Evolutionary conservation across 2,797 vertebrate species (phyloP).

Genomic region (Morus bassanus): DNA sequence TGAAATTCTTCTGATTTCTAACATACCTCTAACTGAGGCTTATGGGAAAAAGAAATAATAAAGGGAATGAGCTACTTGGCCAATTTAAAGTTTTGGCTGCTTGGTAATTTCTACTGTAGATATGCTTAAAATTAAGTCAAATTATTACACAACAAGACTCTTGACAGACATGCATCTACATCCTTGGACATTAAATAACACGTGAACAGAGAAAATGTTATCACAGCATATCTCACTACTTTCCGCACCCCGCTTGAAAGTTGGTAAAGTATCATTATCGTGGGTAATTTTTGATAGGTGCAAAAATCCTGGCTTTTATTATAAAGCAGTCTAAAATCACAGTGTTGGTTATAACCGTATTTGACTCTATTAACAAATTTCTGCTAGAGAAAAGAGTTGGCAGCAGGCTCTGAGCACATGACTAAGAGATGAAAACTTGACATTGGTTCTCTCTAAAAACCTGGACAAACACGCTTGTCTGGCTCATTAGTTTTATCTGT

Average conservation of each 20-base stretch:
- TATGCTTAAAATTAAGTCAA: background rate
- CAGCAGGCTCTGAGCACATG: background rate
- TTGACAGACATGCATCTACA: background rate
- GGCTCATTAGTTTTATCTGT: conserved; percentile 44
- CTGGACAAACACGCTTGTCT: conserved; percentile 15
- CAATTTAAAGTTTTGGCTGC: background rate
- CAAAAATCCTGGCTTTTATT: background rate
- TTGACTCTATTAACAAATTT: background rate
- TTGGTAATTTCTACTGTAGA: background rate
- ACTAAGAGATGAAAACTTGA: background rate
- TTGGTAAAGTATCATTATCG: accelerated
- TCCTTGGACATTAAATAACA: background rate
- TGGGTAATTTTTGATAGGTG: background rate
- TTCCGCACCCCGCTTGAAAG: accelerated
- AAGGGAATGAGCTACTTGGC: background rate
- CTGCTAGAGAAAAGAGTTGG: background rate
- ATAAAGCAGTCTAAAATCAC: background rate
- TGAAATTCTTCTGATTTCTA: background rate
- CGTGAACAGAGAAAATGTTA: background rate
- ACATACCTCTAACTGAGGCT: background rate
- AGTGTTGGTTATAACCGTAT: background rate
- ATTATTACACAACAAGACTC: background rate
- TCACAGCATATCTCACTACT: accelerated
- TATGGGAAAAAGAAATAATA: background rate
- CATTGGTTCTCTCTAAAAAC: background rate